These are phyloP conservation scores for Triplophysa tibetana DNA, from an alignment of 2,113 vertebrate genomes.

Conservation along the genomic window DNA sequence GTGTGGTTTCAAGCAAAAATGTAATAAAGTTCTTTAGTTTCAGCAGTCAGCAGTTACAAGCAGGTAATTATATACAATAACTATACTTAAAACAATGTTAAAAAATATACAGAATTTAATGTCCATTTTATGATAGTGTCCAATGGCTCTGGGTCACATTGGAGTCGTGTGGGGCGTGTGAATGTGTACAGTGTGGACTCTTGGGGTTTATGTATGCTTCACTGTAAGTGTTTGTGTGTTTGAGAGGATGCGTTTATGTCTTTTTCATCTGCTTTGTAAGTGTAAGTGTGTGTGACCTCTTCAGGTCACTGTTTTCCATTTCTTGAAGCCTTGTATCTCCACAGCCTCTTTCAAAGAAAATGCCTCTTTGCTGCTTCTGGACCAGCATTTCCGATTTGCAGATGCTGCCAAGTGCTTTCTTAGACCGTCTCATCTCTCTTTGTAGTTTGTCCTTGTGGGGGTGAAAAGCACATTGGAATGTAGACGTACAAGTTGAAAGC, in stretches of 20 bases:
- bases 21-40: too few species aligned
- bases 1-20: background rate
- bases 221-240: conserved; percentile 16
- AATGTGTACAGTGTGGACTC: conserved; percentile 16
- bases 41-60: too few species aligned
- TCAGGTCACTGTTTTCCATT: conserved; percentile 52
- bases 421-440: background rate
- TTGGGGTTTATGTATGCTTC: conserved; percentile 10
- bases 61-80: too few species aligned
- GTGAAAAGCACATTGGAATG: conserved; percentile 2
- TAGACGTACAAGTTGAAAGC: conserved; percentile 8
- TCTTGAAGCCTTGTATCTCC: conserved; percentile 21
- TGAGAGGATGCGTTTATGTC: conserved; percentile 15
- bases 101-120: too few species aligned
- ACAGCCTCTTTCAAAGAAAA: conserved; percentile 15
- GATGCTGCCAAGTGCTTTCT: conserved; percentile 9
- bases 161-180: conserved; percentile 46
- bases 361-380: conserved; percentile 25
- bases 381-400: conserved; percentile 41
- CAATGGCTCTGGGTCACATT: conserved; percentile 20
- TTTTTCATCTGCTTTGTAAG: conserved; percentile 27
- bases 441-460: conserved; percentile 4
- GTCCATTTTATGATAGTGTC: background rate
- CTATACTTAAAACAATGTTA: too few species aligned
- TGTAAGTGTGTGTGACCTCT: conserved; percentile 27